Base-by-base conservation (phyloP, 2,113 vertebrate species). In the Athene noctua region DNA sequence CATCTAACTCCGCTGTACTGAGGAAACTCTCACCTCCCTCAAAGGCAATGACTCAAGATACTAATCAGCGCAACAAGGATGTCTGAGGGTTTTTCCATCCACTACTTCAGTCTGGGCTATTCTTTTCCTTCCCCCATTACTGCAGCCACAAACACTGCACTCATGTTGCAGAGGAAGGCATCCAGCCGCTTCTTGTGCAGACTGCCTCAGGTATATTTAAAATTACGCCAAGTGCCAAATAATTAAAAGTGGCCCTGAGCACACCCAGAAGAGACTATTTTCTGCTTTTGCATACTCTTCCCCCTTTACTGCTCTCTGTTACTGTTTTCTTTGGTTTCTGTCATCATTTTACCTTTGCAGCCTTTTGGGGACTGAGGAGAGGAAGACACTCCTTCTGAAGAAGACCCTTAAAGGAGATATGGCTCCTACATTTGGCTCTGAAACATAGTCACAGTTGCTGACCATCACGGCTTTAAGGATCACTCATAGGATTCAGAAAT, bases 31-130 rank as follows among this genome's bases (percentile, higher is more conserved):
- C 93, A 62, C 81, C 74, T 97, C 94, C 87, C 94, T 89, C 85
- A 93, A 88, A 95, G 92, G 94, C 91, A 83, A 66, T 96, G 95
- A 96, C 67, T 96, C 94, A 90, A 95, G 95, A 96, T 97, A 88
- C 46, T 95, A 90, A 97, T 97, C 92, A 80, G 63, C 52, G 59
- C 78, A 96, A 30, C 0, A 1, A 97, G 96, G 86, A 79, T 91
- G 84, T 97, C 91, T 96, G 92, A 92, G 89, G 89, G 87, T 63
- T 96, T 94, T 96, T 96, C 94, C 77, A 90, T 93, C 87, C 86
- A 25, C 67, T 68, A 57, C 81, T 95, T 88, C 55, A 86, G 84
- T 73, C 84, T 86, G 81, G 81, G 89, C 91, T 88, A 87, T 59
- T 22, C 51, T 95, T 97, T 96, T 97, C 79, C 71, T 92, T 95